phyloP scores from a whole-genome alignment of 37 sponge, comb jelly and placozoan genomes.

The Ianthella basta region DNA sequence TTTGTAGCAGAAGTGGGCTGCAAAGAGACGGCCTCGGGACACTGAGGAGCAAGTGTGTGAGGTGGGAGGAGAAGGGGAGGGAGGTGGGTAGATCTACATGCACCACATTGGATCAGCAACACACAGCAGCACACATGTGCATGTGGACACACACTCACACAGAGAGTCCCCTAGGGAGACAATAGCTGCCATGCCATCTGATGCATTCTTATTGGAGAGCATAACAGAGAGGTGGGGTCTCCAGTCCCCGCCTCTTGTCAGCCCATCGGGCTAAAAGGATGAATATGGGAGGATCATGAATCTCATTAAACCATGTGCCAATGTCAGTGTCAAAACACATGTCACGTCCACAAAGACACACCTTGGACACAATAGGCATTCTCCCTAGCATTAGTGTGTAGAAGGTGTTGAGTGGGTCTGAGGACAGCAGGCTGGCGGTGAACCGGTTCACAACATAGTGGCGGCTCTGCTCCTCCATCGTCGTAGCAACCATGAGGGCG shows the following conservation, averaged over 20 bases:
- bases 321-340: not conserved
- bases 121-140: not conserved
- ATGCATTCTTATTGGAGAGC: slow-evolving; percentile 49
- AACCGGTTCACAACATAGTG: slow-evolving; percentile 81
- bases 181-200: slow-evolving; percentile 42
- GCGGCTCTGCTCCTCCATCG: slow-evolving; percentile 83
- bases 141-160: slow-evolving; percentile 3
- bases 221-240: slow-evolving; percentile 81
- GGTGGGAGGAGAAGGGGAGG: not conserved
- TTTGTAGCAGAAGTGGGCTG: slow-evolving; percentile 76
- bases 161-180: slow-evolving; percentile 67
- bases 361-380: slow-evolving; percentile 51
- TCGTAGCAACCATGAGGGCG: slow-evolving; percentile 74
- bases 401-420: slow-evolving; percentile 80
- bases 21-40: slow-evolving; percentile 40
- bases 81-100: not conserved
- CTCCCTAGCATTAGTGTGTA: slow-evolving; percentile 80
- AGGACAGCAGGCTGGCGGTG: slow-evolving; percentile 70
- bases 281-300: slow-evolving; percentile 1
- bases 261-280: slow-evolving; percentile 61
- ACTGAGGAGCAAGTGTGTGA: slow-evolving; percentile 24
- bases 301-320: not conserved
- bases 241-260: slow-evolving; percentile 77
- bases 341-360: not conserved
- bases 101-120: too few relatives aligned